Evolutionary conservation across 2,797 vertebrate species (phyloP).

Genomic region (Anguilla pacifica): DNA sequence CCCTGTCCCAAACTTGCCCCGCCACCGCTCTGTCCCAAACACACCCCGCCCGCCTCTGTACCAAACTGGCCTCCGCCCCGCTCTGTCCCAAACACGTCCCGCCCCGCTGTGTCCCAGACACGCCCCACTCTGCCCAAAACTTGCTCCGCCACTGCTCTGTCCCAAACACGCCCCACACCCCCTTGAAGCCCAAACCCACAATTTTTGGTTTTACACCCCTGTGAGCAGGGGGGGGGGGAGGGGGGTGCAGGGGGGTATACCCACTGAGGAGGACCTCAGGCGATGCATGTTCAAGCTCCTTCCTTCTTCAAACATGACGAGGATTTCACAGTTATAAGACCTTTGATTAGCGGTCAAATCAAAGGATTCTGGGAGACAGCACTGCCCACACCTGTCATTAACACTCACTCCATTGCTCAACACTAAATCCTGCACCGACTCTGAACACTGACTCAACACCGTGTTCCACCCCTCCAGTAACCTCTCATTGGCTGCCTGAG

Average conservation of each 20-base stretch:
- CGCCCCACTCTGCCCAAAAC: too few relatives aligned
- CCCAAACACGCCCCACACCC: not conserved
- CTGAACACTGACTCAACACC: not conserved
- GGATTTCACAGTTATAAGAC: not conserved
- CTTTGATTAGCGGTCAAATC: not conserved
- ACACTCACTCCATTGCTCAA: not conserved
- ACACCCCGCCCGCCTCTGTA: too few relatives aligned
- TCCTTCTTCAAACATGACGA: not conserved
- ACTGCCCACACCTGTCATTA: not conserved
- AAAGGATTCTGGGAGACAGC: not conserved
- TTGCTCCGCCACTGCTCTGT: too few relatives aligned
- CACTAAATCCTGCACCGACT: not conserved
- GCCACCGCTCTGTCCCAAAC: too few relatives aligned
- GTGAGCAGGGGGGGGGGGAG: not conserved
- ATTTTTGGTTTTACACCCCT: not conserved
- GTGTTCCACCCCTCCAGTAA: not conserved
- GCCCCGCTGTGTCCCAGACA: too few relatives aligned
- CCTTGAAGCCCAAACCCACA: not conserved
- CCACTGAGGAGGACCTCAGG: not conserved
- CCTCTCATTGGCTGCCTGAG: not conserved
- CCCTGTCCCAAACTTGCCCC: too few relatives aligned
- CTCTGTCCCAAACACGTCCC: too few relatives aligned
- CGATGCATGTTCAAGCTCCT: too few relatives aligned
- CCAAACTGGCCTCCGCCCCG: too few relatives aligned
- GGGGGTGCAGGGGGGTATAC: not conserved